Evolutionary conservation across 1,140 invertebrate genomes (phyloP).

Genomic region (Solenopsis fugax): DNA sequence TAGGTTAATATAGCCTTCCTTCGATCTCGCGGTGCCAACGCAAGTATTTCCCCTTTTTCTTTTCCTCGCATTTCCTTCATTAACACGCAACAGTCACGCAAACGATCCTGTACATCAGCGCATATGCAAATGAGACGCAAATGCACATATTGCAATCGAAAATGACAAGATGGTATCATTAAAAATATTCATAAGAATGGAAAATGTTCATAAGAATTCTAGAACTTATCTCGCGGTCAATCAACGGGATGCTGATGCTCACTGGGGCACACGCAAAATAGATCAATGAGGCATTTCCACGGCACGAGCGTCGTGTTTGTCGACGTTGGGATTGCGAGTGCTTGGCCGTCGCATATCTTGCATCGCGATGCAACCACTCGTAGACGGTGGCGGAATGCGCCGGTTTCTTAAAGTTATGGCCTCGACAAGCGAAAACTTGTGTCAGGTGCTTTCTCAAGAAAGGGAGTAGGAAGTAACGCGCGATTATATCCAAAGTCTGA

Average conservation of each 20-base stretch:
- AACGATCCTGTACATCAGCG: background rate
- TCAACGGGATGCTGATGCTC: background rate
- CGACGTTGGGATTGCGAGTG: constrained; percentile 40
- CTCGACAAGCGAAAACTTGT: constrained; percentile 2
- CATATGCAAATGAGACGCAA: constrained; percentile 21
- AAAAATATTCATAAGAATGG: background rate
- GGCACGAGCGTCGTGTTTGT: constrained; percentile 13
- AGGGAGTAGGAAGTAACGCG: background rate
- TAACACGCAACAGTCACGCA: constrained; percentile 44
- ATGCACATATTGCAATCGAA: background rate
- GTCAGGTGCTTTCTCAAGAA: background rate
- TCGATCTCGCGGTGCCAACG: background rate
- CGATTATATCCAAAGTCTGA: constrained; percentile 44
- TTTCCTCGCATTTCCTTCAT: background rate
- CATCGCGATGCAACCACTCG: constrained; percentile 34
- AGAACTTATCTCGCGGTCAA: background rate
- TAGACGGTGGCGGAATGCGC: constrained; percentile 4
- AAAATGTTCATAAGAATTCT: background rate
- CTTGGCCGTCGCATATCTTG: constrained; percentile 28
- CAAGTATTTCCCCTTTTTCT: background rate
- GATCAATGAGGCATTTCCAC: constrained; percentile 45
- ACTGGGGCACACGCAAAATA: constrained; percentile 26
- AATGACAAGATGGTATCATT: constrained; percentile 17
- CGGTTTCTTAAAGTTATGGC: constrained; percentile 33
- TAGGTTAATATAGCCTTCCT: background rate